Evolutionary conservation across 2,113 vertebrate genomes (phyloP), one percentile per base, ranked within the genome.

Genomic region (Eptesicus fuscus): DNA sequence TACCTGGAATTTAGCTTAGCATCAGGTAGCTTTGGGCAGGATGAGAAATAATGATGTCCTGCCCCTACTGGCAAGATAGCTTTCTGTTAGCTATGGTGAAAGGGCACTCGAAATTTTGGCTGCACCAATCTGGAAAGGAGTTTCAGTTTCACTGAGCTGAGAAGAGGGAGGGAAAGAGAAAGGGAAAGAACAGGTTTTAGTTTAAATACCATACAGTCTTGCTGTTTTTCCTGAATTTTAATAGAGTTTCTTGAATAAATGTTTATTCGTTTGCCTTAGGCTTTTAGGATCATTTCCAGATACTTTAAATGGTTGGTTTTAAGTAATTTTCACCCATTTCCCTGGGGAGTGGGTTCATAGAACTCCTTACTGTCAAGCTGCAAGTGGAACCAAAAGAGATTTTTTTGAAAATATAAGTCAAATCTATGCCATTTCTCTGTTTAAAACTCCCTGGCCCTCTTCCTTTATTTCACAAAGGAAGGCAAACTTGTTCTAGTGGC

Each of bases 211-310:
- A 37, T 40, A 32, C 44, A 89, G 30, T 94, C 20, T 83, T 88
- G 16, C 47, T 59, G 59, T 83, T 90, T 83, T 84, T 90, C 70
- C 40, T 69, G 61, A 93, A 8, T 93, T 88, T 74, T 53, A 65
- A n/a, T 82, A 82, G n/a, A 79, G 71, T 85, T 94, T 91, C 82
- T 90, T 94, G 63, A 91, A 14, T 61, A 69, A 61, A 37, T 73
- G 9, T 90, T 93, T 70, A 23, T 87, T 87, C 8, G 12, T 59
- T 86, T 78, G 11, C 30, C n/a, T 74, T 53, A 40, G 63, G 28
- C 28, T 47, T 3, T 65, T 84, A 65, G 59, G 47, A 69, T 59
- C 65, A 61, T 92, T 92, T 85, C 59, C 20, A 84, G 47, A 85
- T 77, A 61, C 23, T 67, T 85, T 32, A 42, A 53, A 42, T 56